phyloP scores from a whole-genome alignment of 2,888 invertebrate genomes.

The Sphinx pinastri region DNA sequence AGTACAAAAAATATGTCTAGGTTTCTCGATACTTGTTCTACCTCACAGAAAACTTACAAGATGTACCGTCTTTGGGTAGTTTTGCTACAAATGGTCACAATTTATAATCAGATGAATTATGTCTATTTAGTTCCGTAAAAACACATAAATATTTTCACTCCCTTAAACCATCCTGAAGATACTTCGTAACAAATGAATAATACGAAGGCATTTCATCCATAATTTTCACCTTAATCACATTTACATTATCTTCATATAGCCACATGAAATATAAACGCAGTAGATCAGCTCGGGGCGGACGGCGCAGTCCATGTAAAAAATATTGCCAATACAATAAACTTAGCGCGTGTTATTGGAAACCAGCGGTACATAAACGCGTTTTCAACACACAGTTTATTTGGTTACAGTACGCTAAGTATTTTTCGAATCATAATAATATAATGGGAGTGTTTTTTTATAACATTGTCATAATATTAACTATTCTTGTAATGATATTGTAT shows the following conservation, averaged over 20 bases:
- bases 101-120: too few species aligned
- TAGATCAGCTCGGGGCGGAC: conserved; percentile 1
- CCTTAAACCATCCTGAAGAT: neutral
- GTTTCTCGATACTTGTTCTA: too few species aligned
- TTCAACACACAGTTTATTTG: neutral
- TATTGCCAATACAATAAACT: conserved; percentile 15
- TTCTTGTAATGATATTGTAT: too few species aligned
- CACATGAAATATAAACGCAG: conserved; percentile 1
- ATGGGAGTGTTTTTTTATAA: too few species aligned
- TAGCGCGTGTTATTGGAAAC: conserved; percentile 13
- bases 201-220: conserved; percentile 17
- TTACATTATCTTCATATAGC: conserved; percentile 13
- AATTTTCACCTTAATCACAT: conserved; percentile 25
- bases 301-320: neutral
- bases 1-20: too few species aligned
- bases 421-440: neutral
- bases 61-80: too few species aligned
- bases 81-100: too few species aligned
- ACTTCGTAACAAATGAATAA: conserved; percentile 15
- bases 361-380: conserved; percentile 3
- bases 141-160: too few species aligned
- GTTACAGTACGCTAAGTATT: neutral
- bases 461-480: too few species aligned
- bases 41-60: too few species aligned
- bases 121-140: too few species aligned